Evolutionary conservation across 2,888 invertebrate genomes (phyloP).

Genomic region (Ophion ventricosus): DNA sequence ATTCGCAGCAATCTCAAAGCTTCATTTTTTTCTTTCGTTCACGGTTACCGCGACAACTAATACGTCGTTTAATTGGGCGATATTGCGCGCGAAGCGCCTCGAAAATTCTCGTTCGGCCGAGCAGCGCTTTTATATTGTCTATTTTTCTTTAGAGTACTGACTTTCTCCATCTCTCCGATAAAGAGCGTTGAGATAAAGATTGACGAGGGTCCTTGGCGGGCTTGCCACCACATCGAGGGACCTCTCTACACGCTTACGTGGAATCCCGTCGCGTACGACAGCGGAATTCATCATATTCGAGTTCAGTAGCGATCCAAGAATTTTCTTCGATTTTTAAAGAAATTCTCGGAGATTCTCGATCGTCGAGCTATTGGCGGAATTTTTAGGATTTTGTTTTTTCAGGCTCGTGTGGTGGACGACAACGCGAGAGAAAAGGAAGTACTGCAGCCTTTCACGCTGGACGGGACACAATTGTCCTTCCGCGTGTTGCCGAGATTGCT

Average conservation of each 20-base stretch:
- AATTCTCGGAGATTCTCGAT: background rate
- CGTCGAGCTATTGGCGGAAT: conserved; percentile 7
- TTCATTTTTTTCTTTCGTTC: conserved; percentile 35
- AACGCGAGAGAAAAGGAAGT: conserved; percentile 85
- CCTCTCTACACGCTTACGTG: conserved; percentile 90
- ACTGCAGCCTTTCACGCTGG: conserved; percentile 91
- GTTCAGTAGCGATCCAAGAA: conserved; percentile 71
- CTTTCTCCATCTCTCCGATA: conserved; percentile 89
- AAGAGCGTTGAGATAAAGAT: conserved; percentile 88
- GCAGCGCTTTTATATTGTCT: too few relatives aligned
- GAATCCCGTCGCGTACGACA: conserved; percentile 87
- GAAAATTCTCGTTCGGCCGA: background rate
- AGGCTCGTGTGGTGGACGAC: conserved; percentile 86
- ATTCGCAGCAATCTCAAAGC: conserved; percentile 61
- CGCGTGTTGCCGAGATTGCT: conserved; percentile 88
- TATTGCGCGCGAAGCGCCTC: too few relatives aligned
- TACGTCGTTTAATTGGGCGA: background rate
- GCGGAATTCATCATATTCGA: conserved; percentile 88
- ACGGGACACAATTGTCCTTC: conserved; percentile 88
- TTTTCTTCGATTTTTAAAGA: background rate
- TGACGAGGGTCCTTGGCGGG: conserved; percentile 87
- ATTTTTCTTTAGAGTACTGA: conserved; percentile 86
- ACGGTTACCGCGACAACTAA: background rate
- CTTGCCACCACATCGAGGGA: conserved; percentile 86
- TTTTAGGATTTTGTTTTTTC: conserved; percentile 69